Conservation (phyloP, 2,888 invertebrate genomes). For the Hermaeophaga mercurialis region DNA sequence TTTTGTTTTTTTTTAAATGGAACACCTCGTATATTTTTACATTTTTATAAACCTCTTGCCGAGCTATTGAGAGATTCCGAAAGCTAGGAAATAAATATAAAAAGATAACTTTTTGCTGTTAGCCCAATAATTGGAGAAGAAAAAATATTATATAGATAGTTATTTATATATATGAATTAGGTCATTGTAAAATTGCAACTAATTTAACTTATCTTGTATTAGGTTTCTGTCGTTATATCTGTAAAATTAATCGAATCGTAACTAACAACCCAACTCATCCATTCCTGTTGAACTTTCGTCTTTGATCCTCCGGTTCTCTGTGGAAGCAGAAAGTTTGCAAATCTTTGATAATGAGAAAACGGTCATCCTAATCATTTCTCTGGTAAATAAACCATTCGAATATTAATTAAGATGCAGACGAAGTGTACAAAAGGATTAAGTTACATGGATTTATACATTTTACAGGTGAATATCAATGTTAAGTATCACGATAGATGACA, state of each 20-base stretch:
- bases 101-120: too few species aligned
- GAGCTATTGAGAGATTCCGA: too few species aligned
- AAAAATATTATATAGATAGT: too few species aligned
- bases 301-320: background rate
- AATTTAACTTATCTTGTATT: too few species aligned
- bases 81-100: too few species aligned
- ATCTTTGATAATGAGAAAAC: background rate
- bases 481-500: background rate
- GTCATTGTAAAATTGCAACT: too few species aligned
- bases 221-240: background rate
- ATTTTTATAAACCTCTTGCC: too few species aligned
- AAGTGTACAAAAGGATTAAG: background rate
- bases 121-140: too few species aligned
- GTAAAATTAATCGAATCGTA: background rate
- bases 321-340: background rate
- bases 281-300: background rate
- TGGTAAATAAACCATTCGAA: background rate
- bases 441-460: background rate
- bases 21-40: too few species aligned
- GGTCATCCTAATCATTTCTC: background rate
- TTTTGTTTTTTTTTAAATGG: too few species aligned
- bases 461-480: background rate
- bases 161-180: too few species aligned
- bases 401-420: background rate
- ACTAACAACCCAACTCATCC: background rate